Percentiles rank a stretch among this genome's conserved stretches.
These are phyloP conservation scores for Nycticryphes semicollaris DNA, from an alignment of 2,113 vertebrate species.

Conservation along the genomic window DNA sequence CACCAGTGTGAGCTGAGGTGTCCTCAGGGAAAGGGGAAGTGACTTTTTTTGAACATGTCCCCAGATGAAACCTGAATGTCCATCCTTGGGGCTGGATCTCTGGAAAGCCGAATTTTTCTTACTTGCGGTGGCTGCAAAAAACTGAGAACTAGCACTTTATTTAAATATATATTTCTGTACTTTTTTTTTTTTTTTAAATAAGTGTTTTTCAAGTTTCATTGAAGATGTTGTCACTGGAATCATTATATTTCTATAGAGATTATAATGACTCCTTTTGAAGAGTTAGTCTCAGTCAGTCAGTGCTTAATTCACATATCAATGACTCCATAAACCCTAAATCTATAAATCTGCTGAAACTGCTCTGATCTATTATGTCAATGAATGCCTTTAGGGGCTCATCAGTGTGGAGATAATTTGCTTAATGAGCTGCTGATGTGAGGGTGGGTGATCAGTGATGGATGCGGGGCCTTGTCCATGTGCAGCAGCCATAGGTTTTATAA, in stretches of 20 bases:
- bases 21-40: background rate
- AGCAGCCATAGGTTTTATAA: background rate
- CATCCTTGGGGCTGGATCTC: background rate
- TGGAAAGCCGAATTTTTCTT: background rate
- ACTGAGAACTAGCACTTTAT: background rate
- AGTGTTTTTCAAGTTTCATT: constrained; percentile 29
- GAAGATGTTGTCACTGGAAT: constrained; percentile 59
- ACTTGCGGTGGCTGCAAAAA: background rate
- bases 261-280: constrained; percentile 61
- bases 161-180: constrained; percentile 23
- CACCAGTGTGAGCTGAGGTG: background rate
- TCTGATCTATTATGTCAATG: background rate
- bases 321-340: constrained; percentile 36
- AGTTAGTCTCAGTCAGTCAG: constrained; percentile 51
- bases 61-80: background rate
- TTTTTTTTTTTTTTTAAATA: background rate
- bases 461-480: rapidly evolving
- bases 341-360: constrained; percentile 37
- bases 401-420: background rate
- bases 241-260: constrained; percentile 54
- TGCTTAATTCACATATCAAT: constrained; percentile 66
- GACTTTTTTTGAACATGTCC: background rate
- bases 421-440: rapidly evolving
- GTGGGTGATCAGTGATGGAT: rapidly evolving
- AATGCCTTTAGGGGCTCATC: background rate